Evolutionary conservation across 2,113 vertebrate species (phyloP), one percentile per base, ranked within the genome.

Genomic region (Cricetomys ansorgei): DNA sequence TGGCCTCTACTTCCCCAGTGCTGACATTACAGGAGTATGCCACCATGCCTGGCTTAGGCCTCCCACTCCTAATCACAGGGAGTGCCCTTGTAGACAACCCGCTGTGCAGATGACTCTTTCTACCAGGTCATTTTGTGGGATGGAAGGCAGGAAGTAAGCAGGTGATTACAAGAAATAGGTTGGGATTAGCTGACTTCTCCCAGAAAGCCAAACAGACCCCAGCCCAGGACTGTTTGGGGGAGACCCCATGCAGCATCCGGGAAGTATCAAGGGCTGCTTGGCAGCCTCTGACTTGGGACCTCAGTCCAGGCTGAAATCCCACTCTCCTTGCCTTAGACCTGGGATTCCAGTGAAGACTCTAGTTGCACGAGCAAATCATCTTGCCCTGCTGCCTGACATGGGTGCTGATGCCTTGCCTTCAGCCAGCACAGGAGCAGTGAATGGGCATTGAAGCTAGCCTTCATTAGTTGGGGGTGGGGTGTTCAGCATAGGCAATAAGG

Each of bases 191-290:
- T 59, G 40, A 4, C 21, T 29, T 64, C 57, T 75, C 70, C 23
- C 16, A 31, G 0, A 23, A 55, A 55, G 23, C 76, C 53, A 29
- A 72, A 43, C 43, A 45, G 48, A 34, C 29, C 29, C 59, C 45
- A 53, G 85, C 59, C 19, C 13, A 45, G 67, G n/a, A 45, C 11
- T 48, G 0, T 23, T 7, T 17, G 45, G 17, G 12, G 40, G 57
- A 25, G 7, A 1, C 34, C 37, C n/a, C 0, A 27, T 0, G 1
- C n/a, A 34, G 64, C 48, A 13, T 31, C 80, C 37, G 7, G 0
- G 50, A 25, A 34, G 31, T 6, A 1, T n/a, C 16, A 23, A 2
- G 4, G 21, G 50, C 64, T 27, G 5, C 40, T 17, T 16, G 7
- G 62, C 43, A 21, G 3, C 21, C 34, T 96, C 59, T 34, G 40